Evolutionary conservation across 1,140 invertebrate species (phyloP).

Genomic region (Triops cancriformis): DNA sequence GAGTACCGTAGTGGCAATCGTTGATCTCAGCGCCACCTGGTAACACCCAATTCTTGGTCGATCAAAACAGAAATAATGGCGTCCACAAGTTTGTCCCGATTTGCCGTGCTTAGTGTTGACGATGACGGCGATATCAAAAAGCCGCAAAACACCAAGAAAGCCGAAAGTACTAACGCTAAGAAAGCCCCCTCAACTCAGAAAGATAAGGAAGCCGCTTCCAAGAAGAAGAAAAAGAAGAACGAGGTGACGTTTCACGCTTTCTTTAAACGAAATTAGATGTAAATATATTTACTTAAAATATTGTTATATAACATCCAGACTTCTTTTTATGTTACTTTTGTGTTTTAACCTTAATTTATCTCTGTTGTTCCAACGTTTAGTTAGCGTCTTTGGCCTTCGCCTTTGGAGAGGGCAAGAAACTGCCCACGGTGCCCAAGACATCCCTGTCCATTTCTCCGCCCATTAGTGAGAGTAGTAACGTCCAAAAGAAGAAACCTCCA

Average conservation of each 20-base stretch:
- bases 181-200: constrained; percentile 23
- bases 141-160: constrained; percentile 38
- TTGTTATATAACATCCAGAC: not conserved
- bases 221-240: constrained; percentile 32
- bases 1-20: no score
- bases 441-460: constrained; percentile 30
- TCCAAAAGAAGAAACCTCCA: not conserved
- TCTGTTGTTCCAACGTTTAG: constrained; percentile 12
- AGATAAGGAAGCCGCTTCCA: constrained; percentile 19
- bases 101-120: constrained; percentile 51
- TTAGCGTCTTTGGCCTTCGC: constrained; percentile 16
- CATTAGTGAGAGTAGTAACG: not conserved
- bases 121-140: constrained; percentile 46
- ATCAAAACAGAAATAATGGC: not conserved
- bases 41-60: not conserved
- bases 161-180: constrained; percentile 31
- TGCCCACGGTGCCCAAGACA: constrained; percentile 36
- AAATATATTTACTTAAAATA: constrained; percentile 8
- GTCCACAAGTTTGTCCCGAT: constrained; percentile 41
- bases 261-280: constrained; percentile 18
- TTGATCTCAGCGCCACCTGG: not conserved
- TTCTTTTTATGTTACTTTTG: not conserved
- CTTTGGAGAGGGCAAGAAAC: constrained; percentile 11
- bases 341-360: not conserved
- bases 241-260: constrained; percentile 30